Percentiles rank a stretch among this genome's conserved stretches.
Evolutionary conservation across 1,140 invertebrate species (phyloP).

Genomic region (Aphaenogaster rudis): DNA sequence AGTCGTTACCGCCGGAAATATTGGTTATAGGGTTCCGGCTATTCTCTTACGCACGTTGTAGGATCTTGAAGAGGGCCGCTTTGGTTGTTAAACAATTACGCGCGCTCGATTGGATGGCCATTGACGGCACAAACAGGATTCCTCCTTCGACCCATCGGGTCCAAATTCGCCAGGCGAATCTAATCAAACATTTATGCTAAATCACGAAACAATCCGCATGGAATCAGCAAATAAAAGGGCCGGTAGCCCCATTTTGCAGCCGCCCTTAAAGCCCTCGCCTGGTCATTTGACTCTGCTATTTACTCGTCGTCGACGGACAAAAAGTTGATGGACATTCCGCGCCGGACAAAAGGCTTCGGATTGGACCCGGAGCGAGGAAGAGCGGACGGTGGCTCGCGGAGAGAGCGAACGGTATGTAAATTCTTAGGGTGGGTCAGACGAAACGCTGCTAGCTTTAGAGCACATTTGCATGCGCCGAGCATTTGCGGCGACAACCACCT

Average conservation of each 20-base stretch:
- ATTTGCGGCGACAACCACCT: constrained; percentile 82
- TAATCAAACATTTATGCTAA: constrained; percentile 88
- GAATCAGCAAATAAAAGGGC: constrained; percentile 88
- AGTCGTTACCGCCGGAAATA: neutral
- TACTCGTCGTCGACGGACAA: constrained; percentile 79
- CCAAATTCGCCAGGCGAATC: constrained; percentile 80
- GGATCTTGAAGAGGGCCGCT: constrained; percentile 40
- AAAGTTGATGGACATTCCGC: constrained; percentile 81
- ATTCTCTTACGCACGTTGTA: neutral
- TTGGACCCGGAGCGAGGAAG: constrained; percentile 61
- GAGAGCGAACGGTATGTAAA: constrained; percentile 82
- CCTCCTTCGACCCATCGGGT: constrained; percentile 26
- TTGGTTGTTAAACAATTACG: constrained; percentile 80
- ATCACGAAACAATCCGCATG: constrained; percentile 87
- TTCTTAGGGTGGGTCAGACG: constrained; percentile 77
- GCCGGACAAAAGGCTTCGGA: constrained; percentile 84
- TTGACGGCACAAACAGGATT: constrained; percentile 75
- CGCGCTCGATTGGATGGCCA: constrained; percentile 76
- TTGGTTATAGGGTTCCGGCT: constrained; percentile 2
- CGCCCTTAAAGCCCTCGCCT: constrained; percentile 84
- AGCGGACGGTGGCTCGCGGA: constrained; percentile 31
- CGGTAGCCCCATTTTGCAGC: constrained; percentile 78
- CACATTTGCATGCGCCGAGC: constrained; percentile 85
- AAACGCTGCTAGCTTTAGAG: constrained; percentile 71
- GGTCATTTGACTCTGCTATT: constrained; percentile 87